Base-by-base conservation (phyloP, 2,888 invertebrate species). In the Pristionchus exspectatus region DNA sequence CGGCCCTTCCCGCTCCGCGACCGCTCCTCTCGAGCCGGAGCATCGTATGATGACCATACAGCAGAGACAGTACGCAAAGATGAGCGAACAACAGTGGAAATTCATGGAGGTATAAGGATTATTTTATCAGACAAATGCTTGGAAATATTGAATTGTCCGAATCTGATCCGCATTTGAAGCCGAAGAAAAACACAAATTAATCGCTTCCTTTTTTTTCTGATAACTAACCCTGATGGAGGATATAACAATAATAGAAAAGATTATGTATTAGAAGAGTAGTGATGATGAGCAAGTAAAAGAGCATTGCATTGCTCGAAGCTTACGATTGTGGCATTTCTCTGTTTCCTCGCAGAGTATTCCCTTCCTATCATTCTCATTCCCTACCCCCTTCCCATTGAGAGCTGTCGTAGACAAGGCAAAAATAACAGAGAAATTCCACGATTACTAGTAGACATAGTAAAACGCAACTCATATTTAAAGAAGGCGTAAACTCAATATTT, bases 21-120 rank as follows among this genome's bases (percentile, higher is more conserved):
- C 69, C 3, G 87, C 74, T 74, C 87, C 87, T 72, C 87, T 87
- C 33, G 44, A 21, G 27, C 54, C 72, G 24, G 72, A 72, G 7
- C 87, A 87, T 38, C 7, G 30, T 72, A 27, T 10, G 24, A 72
- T 50, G 3, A 54, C 56, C 24, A 59, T 18, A 9, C 63, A 86
- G 16, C 38, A 44, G n/a, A 38, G 86, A 33, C 18, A 86, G 38
- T 86, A 86, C 12, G 33, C 59, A 7, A 38, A 66, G 63, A 33
- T 63, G 86, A 24, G 1, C 50, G 86, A 86, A 3, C 16, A n/a
- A 27, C 38, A 30, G 63, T 86, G 86, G 86, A 14, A 9, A 63
- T 24, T 86, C 27, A 86, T 86, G 86, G 54, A 86, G 63, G 86
- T 86, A 7, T 18, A 21, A 12, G 50, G 44, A 24, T n/a, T 21